Conservation (phyloP, 2,888 invertebrate genomes). For the Amorpha juglandis region DNA sequence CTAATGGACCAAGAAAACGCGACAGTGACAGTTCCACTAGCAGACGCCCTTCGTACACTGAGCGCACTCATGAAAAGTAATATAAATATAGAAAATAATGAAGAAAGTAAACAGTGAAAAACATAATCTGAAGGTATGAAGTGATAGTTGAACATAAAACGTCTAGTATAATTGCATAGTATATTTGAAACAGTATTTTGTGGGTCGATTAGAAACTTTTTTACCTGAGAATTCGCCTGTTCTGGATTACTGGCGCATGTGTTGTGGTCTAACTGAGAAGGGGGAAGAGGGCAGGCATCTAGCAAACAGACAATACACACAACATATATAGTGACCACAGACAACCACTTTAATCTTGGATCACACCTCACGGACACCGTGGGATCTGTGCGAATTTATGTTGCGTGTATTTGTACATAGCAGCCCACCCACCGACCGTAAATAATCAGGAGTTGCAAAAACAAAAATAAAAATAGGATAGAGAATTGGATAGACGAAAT, state of each 20-base stretch:
- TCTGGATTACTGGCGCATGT: slow-evolving; percentile 89
- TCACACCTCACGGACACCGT: slow-evolving; percentile 81
- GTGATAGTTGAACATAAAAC: slow-evolving; percentile 78
- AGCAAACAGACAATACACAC: slow-evolving; percentile 96
- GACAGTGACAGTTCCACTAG: slow-evolving; percentile 45
- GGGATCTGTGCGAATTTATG: slow-evolving; percentile 73
- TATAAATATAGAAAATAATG: slow-evolving; percentile 62
- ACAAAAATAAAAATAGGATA: slow-evolving; percentile 74
- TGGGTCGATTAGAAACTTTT: slow-evolving; percentile 82
- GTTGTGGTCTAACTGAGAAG: slow-evolving; percentile 94
- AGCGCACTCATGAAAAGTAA: slow-evolving; percentile 72
- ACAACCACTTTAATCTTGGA: slow-evolving; percentile 83
- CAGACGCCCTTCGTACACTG: slow-evolving; percentile 68
- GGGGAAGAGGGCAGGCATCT: slow-evolving; percentile 97
- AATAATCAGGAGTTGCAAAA: slow-evolving; percentile 48
- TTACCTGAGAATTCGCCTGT: slow-evolving; percentile 89
- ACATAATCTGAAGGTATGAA: slow-evolving; percentile 77
- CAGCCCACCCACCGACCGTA: slow-evolving; percentile 70
- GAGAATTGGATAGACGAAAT: slow-evolving; percentile 78
- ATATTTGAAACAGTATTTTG: slow-evolving; percentile 79
- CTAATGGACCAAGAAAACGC: slow-evolving; percentile 55
- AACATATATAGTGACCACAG: slow-evolving; percentile 86
- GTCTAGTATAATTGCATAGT: slow-evolving; percentile 81
- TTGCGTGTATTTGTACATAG: slow-evolving; percentile 79
- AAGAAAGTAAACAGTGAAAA: slow-evolving; percentile 72